A percentile compares a stretch with the other conserved stretches of the same genome.
Conservation (phyloP, 1,140 invertebrate genomes). For the Lanistes nyassanus region DNA sequence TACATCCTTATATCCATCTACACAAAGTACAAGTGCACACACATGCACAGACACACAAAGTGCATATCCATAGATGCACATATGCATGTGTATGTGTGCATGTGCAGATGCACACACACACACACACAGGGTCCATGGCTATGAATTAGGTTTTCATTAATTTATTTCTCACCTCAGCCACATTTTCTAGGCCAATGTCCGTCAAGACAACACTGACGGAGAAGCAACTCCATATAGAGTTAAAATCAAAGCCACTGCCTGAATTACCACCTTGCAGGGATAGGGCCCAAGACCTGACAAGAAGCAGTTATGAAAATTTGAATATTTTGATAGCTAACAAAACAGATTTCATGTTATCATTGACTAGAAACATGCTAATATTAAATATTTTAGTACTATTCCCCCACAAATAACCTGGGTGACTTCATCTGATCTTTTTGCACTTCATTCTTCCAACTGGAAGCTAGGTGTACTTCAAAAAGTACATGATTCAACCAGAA, state of each 20-base stretch:
- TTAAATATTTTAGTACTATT: no score
- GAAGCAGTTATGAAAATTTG: conserved; percentile 3
- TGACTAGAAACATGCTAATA: no score
- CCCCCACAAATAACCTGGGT: no score
- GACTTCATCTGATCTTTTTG: no score
- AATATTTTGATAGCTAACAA: no score
- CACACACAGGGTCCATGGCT: neutral
- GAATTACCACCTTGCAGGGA: conserved; percentile 52
- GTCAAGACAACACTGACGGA: conserved; percentile 53
- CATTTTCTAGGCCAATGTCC: conserved; percentile 51
- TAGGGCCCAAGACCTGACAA: conserved; percentile 53
- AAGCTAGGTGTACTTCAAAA: no score
- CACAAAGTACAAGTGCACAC: neutral
- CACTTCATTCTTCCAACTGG: no score
- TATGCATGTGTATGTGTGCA: no score
- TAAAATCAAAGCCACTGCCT: conserved; percentile 55
- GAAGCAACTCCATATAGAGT: conserved; percentile 55
- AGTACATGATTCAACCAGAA: no score
- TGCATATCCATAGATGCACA: no score
- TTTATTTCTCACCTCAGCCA: conserved; percentile 37
- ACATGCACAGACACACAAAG: no score
- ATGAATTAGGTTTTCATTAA: neutral
- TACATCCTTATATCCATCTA: neutral
- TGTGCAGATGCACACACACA: neutral
- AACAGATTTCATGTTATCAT: no score